These are phyloP conservation scores for Resseliella maxima DNA, from an alignment of 2,888 invertebrate species.

Conservation along the genomic window DNA sequence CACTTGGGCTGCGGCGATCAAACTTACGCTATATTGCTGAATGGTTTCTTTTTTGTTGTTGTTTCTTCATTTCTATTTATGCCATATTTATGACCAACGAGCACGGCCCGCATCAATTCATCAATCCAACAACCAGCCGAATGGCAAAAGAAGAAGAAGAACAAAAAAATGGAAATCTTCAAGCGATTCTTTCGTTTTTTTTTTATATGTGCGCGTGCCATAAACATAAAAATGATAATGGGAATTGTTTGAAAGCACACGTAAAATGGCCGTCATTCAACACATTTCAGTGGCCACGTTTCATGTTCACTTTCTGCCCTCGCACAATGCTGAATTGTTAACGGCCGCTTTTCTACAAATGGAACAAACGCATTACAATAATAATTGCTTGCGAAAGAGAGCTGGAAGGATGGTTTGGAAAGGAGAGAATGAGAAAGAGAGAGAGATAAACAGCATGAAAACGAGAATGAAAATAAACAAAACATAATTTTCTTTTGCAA, in stretches of 20 bases:
- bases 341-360: not conserved
- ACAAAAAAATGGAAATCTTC: not conserved
- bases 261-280: conserved; percentile 25
- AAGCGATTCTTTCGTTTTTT: not conserved
- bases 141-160: not conserved
- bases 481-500: conserved; percentile 13
- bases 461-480: not conserved
- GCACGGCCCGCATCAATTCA: not conserved
- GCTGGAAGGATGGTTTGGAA: no score
- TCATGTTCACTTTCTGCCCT: not conserved
- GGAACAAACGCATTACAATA: not conserved
- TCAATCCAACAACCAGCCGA: not conserved
- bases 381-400: not conserved
- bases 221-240: conserved; percentile 54
- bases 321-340: not conserved
- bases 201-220: not conserved
- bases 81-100: conserved; percentile 16
- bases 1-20: not conserved
- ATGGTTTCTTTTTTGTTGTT: not conserved
- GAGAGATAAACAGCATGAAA: no score
- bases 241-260: conserved; percentile 30
- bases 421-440: not conserved
- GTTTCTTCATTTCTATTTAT: not conserved
- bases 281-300: not conserved
- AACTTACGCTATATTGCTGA: not conserved